Conservation (phyloP, 2,113 vertebrate species). For the Charadrius vociferus region DNA sequence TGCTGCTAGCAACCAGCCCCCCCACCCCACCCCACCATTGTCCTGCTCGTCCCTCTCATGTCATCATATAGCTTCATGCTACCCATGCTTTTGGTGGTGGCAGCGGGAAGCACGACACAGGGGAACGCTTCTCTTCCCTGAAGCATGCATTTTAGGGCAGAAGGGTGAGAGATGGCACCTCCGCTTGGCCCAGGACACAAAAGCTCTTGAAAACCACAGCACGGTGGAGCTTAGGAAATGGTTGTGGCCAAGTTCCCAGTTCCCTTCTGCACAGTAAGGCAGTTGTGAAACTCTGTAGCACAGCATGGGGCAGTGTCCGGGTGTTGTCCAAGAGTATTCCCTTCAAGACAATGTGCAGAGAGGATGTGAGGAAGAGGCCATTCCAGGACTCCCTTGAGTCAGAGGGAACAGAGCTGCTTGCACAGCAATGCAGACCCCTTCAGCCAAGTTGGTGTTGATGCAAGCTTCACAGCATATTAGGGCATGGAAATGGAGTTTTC, state of each 20-base stretch:
- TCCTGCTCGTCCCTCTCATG: background rate
- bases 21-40: background rate
- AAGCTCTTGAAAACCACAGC: slow-evolving; percentile 12
- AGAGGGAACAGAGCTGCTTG: background rate
- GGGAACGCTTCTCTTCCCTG: background rate
- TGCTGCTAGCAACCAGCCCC: background rate
- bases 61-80: background rate
- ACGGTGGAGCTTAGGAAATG: background rate
- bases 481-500: background rate
- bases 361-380: background rate
- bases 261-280: slow-evolving; percentile 13
- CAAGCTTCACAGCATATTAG: background rate
- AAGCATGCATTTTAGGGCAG: background rate
- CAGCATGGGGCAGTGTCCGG: background rate
- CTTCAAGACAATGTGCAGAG: background rate
- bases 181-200: background rate
- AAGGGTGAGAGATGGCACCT: background rate
- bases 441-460: background rate
- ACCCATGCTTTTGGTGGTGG: background rate
- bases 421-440: background rate
- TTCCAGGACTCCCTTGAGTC: background rate
- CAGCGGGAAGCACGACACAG: background rate
- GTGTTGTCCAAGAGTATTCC: background rate
- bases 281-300: slow-evolving; percentile 21
- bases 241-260: background rate